Evolutionary conservation across 2,797 vertebrate species (phyloP).

Genomic region (Premnoplex brunnescens): DNA sequence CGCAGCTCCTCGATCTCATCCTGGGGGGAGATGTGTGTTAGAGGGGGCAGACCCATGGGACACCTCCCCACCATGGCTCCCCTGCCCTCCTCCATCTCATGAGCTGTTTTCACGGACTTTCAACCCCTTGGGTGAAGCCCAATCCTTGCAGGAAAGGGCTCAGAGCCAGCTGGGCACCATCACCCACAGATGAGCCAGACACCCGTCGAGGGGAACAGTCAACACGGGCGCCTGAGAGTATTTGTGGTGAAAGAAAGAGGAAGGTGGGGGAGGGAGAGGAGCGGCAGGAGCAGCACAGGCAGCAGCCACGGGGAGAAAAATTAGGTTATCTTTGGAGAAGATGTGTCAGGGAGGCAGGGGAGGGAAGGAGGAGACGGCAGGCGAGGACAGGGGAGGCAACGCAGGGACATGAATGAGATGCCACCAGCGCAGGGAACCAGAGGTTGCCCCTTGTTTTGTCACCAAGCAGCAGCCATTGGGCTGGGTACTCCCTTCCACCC

Average conservation of each 20-base stretch:
- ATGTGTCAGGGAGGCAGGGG: conserved; percentile 15
- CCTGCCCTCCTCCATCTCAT: neutral
- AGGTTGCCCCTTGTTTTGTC: neutral
- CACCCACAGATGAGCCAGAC: neutral
- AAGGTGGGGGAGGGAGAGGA: conserved; percentile 56
- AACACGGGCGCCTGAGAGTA: neutral
- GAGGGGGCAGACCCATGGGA: rapidly evolving
- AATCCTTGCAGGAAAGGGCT: neutral
- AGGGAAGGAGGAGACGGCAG: neutral
- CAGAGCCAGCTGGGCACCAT: neutral
- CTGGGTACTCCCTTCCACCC: neutral
- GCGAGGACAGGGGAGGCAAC: neutral
- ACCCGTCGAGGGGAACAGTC: rapidly evolving
- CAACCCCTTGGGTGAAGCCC: neutral
- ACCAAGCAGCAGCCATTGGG: neutral
- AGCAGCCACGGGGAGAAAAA: neutral
- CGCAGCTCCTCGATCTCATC: conserved; percentile 97
- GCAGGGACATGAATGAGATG: neutral
- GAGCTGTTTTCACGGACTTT: neutral
- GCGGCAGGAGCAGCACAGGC: conserved; percentile 13
- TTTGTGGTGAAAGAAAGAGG: conserved; percentile 41
- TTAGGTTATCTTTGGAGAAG: conserved; percentile 43
- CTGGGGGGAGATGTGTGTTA: conserved; percentile 54
- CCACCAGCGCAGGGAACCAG: neutral
- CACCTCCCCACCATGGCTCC: neutral